Evolutionary conservation across 2,888 invertebrate genomes (phyloP), one percentile per base, ranked within the genome.

Genomic region (Cataglyphis livida): DNA sequence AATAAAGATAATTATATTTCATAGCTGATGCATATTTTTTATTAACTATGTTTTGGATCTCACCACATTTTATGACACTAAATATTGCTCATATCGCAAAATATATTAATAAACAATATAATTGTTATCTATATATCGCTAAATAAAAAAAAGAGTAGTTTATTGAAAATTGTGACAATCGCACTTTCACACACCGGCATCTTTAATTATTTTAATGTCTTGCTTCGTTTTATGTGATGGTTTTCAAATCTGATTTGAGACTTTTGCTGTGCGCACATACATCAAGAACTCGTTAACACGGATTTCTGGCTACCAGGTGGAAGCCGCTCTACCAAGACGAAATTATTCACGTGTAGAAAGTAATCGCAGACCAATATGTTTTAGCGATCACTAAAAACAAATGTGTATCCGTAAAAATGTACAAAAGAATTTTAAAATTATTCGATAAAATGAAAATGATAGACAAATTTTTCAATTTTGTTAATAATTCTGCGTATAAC

Each of bases 271-370:
- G 12, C 9, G 44, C n/a, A 41, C 25, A 57, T 15, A 5, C 32
- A 65, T 76, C 38, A 9, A 10, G 41, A 38, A 28, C 15, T 15
- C 12, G 4, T 76, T 57, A 65, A 38, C 54, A 76, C 15, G 48
- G 76, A 83, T 62, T 68, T 71, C 15, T 65, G 18, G 2, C 32
- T 81, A 28, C 21, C 84, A 83, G 74, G 61, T 76, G 78, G 32
- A 41, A 12, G 41, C 61, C 61, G 32, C 28, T 66, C 70, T 62
- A 44, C 32, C 48, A 57, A 35, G 12, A 57, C 76, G 65, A 83
- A 81, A 85, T 84, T 73, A 81, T 57, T 71, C 41, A 82, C 75
- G 25, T 54, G 79, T 73, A 79, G 66, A 83, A 84, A 78, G 68
- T 79, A 81, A 68, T 82, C 66, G 15, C n/a, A 6, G n/a, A 10